Conservation (phyloP, 2,113 vertebrate genomes). For the Dissostichus mawsoni region DNA sequence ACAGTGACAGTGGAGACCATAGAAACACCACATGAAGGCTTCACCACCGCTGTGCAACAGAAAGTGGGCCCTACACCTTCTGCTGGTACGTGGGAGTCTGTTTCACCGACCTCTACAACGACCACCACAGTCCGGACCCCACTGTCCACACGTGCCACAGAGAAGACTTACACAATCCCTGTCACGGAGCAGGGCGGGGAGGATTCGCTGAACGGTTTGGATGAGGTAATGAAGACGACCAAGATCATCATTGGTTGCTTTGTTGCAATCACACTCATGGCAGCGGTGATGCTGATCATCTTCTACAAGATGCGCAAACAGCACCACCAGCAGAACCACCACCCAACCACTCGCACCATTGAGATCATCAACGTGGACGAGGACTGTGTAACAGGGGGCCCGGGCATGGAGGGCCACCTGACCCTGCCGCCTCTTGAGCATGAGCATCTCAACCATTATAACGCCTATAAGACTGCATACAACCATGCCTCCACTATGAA, state of each 20-base stretch:
- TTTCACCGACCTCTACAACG: slow-evolving; percentile 87
- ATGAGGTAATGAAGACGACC: slow-evolving; percentile 99
- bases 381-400: slow-evolving; percentile 94
- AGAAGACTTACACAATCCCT: slow-evolving; percentile 94
- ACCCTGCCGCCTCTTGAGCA: slow-evolving; percentile 97
- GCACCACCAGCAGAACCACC: slow-evolving; percentile 97
- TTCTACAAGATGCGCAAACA: slow-evolving; percentile 99
- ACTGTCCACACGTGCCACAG: slow-evolving; percentile 92
- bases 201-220: slow-evolving; percentile 92
- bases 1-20: slow-evolving; percentile 98
- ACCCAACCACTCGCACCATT: slow-evolving; percentile 95
- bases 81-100: slow-evolving; percentile 90
- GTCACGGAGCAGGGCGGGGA: slow-evolving; percentile 89
- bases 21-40: slow-evolving; percentile 94
- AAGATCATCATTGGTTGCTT: slow-evolving; percentile 99
- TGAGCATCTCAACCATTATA: slow-evolving; percentile 99
- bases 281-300: slow-evolving; percentile 98
- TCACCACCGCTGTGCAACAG: slow-evolving; percentile 91
- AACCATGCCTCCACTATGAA: slow-evolving; percentile 99
- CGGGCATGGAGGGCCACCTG: slow-evolving; percentile 96
- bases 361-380: slow-evolving; percentile 99
- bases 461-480: slow-evolving; percentile 97
- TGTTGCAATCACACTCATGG: slow-evolving; percentile 99
- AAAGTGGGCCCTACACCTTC: slow-evolving; percentile 92
- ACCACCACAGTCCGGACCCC: slow-evolving; percentile 91